Evolutionary conservation across 2,113 vertebrate species (phyloP), one percentile per base, ranked within the genome.

Genomic region (Romanogobio albipinnatus): DNA sequence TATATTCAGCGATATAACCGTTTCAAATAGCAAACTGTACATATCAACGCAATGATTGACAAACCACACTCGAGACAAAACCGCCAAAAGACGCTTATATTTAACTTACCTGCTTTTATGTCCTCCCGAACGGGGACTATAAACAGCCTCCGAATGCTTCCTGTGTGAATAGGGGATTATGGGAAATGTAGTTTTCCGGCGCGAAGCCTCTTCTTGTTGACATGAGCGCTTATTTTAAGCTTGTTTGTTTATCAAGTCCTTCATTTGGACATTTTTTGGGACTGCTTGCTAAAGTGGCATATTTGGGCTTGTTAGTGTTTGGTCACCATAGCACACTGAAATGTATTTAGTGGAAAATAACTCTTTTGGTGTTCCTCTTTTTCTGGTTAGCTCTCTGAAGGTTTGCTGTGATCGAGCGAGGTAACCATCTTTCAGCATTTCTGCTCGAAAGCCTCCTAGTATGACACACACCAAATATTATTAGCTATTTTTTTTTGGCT

Each of bases 101-200:
- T 11, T 33, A 73, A 8, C 36, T 43, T 73, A 71, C 81, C 81
- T 71, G 26, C 8, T 9, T 5, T 81, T 53, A 19, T 56, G 62
- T 33, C 56, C 33, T 24, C 39, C 36, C 6, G 0, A 9, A 47
- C 64, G 29, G 26, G n/a, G 17, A 83, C 22, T 22, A 53, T 43
- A 84, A 45, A 36, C 47, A 33, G 33, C 22, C 10, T 17, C 11
- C 36, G 2, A 19, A 47, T 49, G 58, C 71, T 88, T 88, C 87
- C 87, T 26, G 84, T 76, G 64, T 76, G 64, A 22, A 3, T 1
- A 9, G 9, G 62, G 81, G 3, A 76, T 81, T 33, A 4, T 26
- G 84, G 87, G 87, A 86, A 71, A 13, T 81, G 84, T 76, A 86
- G 86, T 86, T 70, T 79, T 58, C 5, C 0, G 9, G 47, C 1